A percentile compares a stretch with the other conserved stretches of the same genome.
phyloP scores from a whole-genome alignment of 2,888 invertebrate species.

The Himalopsyche japonica region DNA sequence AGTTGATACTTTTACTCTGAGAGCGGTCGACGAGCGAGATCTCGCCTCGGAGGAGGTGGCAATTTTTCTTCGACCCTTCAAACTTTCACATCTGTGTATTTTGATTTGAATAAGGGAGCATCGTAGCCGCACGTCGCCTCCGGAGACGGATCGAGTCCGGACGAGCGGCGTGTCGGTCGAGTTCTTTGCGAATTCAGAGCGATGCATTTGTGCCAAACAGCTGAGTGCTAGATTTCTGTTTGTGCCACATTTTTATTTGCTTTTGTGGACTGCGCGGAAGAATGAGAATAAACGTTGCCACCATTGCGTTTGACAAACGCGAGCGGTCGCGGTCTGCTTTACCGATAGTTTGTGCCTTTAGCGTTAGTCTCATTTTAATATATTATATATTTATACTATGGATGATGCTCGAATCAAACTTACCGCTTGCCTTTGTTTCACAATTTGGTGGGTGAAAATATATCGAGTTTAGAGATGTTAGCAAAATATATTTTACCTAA shows the following conservation, averaged over 20 bases:
- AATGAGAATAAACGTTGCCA: slow-evolving; percentile 19
- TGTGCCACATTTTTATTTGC: background rate
- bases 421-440: slow-evolving; percentile 40
- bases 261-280: background rate
- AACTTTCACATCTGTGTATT: background rate
- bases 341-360: slow-evolving; percentile 40
- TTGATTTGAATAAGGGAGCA: background rate
- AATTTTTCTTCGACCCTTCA: too few species aligned
- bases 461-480: slow-evolving; percentile 34
- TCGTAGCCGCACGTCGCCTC: background rate
- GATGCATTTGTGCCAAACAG: background rate
- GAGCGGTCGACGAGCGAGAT: background rate
- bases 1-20: slow-evolving; percentile 19
- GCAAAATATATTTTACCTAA: slow-evolving; percentile 41
- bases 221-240: background rate
- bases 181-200: background rate
- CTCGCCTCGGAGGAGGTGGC: background rate
- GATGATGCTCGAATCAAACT: slow-evolving; percentile 29
- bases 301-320: slow-evolving; percentile 34
- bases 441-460: slow-evolving; percentile 37
- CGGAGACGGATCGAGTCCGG: background rate
- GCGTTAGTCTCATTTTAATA: slow-evolving; percentile 34
- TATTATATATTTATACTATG: slow-evolving; percentile 34
- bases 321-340: slow-evolving; percentile 38
- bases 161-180: background rate